A percentile compares a stretch with the other conserved stretches of the same genome.
Evolutionary conservation across 2,113 vertebrate species (phyloP).

Genomic region (Psilopogon haemacephalus): DNA sequence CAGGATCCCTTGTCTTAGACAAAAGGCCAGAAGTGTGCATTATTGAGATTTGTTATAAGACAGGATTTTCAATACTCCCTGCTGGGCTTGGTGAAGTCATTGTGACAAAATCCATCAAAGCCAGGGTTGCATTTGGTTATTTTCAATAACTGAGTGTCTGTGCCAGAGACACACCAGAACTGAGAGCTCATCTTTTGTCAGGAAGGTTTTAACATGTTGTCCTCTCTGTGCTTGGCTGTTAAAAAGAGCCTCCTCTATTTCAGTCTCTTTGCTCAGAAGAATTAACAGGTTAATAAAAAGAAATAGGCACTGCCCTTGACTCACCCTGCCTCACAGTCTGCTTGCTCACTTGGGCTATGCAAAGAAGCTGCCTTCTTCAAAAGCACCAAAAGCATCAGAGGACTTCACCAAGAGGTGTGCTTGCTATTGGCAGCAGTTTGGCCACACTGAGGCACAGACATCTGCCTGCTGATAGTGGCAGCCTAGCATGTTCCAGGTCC

Average conservation of each 20-base stretch:
- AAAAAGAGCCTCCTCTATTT: background rate
- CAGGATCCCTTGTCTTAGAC: background rate
- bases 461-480: background rate
- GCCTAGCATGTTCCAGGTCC: background rate
- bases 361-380: background rate
- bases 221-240: background rate
- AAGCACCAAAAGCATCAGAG: background rate
- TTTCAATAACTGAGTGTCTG: background rate
- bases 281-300: background rate
- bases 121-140: background rate
- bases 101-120: background rate
- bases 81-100: background rate
- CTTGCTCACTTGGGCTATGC: background rate
- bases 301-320: background rate
- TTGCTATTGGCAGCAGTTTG: background rate
- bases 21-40: background rate
- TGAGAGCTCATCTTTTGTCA: background rate
- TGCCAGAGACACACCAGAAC: background rate
- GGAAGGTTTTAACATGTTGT: background rate
- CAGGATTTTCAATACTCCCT: background rate
- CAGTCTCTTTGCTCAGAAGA: background rate
- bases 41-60: background rate
- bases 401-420: background rate
- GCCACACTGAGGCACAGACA: rapidly evolving
- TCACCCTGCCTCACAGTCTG: background rate